Evolutionary conservation across 1,140 invertebrate genomes (phyloP), one percentile per base, ranked within the genome.

Genomic region (Tetramorium alpestre): DNA sequence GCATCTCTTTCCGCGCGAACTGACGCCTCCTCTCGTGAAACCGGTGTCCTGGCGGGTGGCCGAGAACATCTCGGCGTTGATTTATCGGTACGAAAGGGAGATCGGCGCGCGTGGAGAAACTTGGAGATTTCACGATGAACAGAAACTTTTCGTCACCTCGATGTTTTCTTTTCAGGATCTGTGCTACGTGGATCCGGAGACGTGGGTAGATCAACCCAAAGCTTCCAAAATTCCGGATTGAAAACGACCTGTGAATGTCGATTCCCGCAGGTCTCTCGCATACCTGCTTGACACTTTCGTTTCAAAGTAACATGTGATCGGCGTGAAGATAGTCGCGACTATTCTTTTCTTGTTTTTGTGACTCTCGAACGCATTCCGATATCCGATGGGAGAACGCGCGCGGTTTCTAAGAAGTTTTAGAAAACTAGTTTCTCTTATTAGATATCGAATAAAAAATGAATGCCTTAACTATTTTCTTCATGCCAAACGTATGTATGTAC

Each of bases 1-100:
- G 77, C 85, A 90, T 87, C 89, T 87, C 89, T 84, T 90, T 73
- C 18, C 25, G 16, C 33, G 51, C 22, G 18, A 41, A 65, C n/a
- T 11, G 38, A 58, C 69, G 75, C 84, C 33, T 72, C 41, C 67
- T 28, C 62, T 28, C 86, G 18, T 41, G 25, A 82, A 82, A 82
- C 38, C 67, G 67, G 78, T 72, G 51, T 58, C 65, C 18, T 47
- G 64, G 60, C 76, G 60, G 56, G 56, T 77, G 75, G 10, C 44
- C 44, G 49, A 33, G 54, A 76, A 44, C 8, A n/a, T n/a, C 54
- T 60, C 38, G 28, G 11, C 49, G 33, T 28, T 60, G 38, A 76
- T 41, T 76, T 76, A 76, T 75, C 33, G 38, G 51, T 11, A 7
- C 76, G 60, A 62, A 51, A 65, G 60, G 22, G 28, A 54, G 5